Conservation (phyloP, 2,888 invertebrate species). For the Limnephilus lunatus region DNA sequence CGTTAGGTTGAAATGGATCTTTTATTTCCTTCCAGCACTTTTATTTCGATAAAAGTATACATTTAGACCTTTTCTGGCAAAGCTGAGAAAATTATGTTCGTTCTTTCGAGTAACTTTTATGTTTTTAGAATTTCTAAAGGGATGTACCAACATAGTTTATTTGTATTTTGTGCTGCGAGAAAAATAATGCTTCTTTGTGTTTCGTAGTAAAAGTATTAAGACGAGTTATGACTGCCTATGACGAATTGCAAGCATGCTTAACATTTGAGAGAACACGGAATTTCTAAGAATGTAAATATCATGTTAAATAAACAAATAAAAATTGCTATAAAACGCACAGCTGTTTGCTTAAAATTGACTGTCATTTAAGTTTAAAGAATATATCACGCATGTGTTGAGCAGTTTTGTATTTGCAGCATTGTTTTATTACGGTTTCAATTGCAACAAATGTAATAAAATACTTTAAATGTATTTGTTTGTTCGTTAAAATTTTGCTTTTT, state of each 20-base stretch:
- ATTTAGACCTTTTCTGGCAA: background rate
- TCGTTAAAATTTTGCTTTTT: too few relatives aligned
- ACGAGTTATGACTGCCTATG: background rate
- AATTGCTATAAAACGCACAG: background rate
- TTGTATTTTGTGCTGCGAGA: background rate
- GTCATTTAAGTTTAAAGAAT: background rate
- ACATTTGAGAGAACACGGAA: background rate
- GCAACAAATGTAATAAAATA: background rate
- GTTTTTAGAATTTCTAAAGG: background rate
- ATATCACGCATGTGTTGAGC: background rate
- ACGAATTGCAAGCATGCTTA: background rate
- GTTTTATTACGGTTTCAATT: background rate
- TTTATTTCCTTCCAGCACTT: background rate
- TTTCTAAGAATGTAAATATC: background rate
- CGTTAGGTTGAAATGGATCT: background rate
- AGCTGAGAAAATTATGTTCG: background rate
- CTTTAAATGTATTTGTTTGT: background rate
- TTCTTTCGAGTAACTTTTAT: background rate
- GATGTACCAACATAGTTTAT: background rate
- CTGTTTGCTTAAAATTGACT: background rate
- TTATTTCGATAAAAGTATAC: background rate
- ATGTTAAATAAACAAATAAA: too few relatives aligned
- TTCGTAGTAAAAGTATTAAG: background rate
- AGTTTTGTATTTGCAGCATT: background rate
- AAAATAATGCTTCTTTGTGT: background rate